Conservation (phyloP, 2,797 vertebrate species). For the Potorous gilbertii region DNA sequence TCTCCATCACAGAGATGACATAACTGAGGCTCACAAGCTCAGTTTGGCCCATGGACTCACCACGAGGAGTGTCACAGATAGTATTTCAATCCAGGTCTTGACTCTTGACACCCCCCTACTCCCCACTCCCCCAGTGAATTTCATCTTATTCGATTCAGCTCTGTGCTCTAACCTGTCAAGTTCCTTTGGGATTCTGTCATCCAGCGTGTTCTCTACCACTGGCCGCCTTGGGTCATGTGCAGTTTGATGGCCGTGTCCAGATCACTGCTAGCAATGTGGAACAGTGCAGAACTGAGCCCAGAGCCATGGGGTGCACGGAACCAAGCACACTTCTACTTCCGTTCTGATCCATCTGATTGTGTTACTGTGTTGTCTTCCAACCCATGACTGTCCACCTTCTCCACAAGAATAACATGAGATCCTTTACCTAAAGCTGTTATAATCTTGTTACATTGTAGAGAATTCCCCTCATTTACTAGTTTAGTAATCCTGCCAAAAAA, state of each 20-base stretch:
- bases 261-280: not conserved
- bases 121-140: not conserved
- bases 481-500: not conserved
- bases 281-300: not conserved
- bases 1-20: no score
- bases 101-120: not conserved
- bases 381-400: not conserved
- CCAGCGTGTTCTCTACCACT: not conserved
- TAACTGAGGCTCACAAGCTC: not conserved
- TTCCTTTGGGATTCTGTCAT: not conserved
- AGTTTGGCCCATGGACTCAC: not conserved
- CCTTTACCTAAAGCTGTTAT: not conserved
- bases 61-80: not conserved
- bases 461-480: not conserved
- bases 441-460: not conserved
- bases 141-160: not conserved
- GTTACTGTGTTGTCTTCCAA: not conserved
- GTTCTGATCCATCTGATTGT: not conserved
- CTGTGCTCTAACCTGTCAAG: not conserved
- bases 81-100: not conserved
- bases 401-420: not conserved
- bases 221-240: not conserved
- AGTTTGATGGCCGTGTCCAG: not conserved
- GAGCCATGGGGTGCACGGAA: not conserved
- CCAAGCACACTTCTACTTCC: not conserved